Evolutionary conservation across 2,888 invertebrate genomes (phyloP), one percentile per base, ranked within the genome.

Genomic region (Pammene aurita): DNA sequence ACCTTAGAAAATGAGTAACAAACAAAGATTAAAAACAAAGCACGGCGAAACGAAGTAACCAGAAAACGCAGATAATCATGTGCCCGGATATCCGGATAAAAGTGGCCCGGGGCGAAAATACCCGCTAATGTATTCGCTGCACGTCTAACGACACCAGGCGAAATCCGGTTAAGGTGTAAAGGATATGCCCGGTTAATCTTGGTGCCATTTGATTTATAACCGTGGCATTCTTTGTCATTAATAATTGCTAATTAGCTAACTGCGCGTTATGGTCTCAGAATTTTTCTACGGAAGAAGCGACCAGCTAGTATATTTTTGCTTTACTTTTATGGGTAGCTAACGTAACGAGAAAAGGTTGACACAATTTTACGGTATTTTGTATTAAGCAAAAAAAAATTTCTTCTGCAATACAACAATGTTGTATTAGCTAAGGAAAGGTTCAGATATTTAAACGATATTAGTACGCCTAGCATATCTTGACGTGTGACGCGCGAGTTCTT

Each of bases 181-280:
- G 90, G 88, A 89, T 90, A 87, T 86, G 85, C 86, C 83, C 80
- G 86, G 87, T 88, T 90, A 89, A 90, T 90, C 88, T 87, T 81
- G 78, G 52, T 74, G 78, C 79, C 75, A 80, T 87, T 85, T 89
- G 90, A 90, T 90, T 90, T 90, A 90, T 84, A 79, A 79, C 80
- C 81, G 80, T 79, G 78, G 78, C 79, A 82, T 81, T 82, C 76
- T 79, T 81, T 80, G 75, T 77, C 80, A 78, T 79, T 78, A 80
- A 82, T 78, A 75, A 75, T 58, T 73, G 73, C 48, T 69, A 67
- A 65, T 65, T 55, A 42, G 46, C n/a, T 34, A 50, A 50, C 35
- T 35, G n/a, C 7, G 6, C 41, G 38, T 50, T 52, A 50, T 41
- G 62, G 7, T n/a, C 41, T 7, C 35, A 10, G 7, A 4, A 18